Percentiles rank a stretch among this genome's conserved stretches.
Conservation (phyloP, 2,888 invertebrate species). For the Epinotia demarniana region DNA sequence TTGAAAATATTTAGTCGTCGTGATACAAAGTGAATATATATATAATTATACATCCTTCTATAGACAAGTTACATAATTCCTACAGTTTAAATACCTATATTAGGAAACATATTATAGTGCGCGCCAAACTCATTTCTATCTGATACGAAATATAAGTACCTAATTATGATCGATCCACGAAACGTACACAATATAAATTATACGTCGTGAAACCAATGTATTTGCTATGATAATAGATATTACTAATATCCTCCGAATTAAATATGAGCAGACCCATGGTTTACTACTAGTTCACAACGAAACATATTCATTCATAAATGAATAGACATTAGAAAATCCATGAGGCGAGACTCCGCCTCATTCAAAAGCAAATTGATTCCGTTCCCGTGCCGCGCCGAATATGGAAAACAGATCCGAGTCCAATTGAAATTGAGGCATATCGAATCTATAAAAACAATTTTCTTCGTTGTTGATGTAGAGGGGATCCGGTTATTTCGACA, state of each 20-base stretch:
- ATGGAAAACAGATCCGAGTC: conserved; percentile 69
- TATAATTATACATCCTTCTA: no score
- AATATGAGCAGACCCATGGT: neutral
- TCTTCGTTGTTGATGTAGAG: conserved; percentile 74
- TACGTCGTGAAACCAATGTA: no score
- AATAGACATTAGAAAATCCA: conserved; percentile 66
- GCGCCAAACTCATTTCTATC: no score
- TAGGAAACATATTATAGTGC: no score
- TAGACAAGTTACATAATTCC: no score
- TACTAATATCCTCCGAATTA: no score
- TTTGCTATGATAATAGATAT: neutral
- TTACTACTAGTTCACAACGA: conserved; percentile 1
- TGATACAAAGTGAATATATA: no score
- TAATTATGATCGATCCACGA: no score
- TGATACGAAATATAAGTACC: no score
- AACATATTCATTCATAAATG: conserved; percentile 57
- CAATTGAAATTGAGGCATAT: conserved; percentile 81
- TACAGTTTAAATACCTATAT: no score
- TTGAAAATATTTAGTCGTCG: no score
- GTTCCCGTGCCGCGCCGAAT: conserved; percentile 61
- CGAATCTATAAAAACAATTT: conserved; percentile 82
- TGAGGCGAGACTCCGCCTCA: conserved; percentile 56
- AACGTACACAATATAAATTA: no score
- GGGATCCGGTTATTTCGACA: conserved; percentile 67
- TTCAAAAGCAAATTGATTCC: conserved; percentile 75